Percentiles rank a stretch among this genome's conserved stretches.
These are phyloP conservation scores for Sebastes melanostomus DNA, from an alignment of 2,797 vertebrate species.

Conservation along the genomic window DNA sequence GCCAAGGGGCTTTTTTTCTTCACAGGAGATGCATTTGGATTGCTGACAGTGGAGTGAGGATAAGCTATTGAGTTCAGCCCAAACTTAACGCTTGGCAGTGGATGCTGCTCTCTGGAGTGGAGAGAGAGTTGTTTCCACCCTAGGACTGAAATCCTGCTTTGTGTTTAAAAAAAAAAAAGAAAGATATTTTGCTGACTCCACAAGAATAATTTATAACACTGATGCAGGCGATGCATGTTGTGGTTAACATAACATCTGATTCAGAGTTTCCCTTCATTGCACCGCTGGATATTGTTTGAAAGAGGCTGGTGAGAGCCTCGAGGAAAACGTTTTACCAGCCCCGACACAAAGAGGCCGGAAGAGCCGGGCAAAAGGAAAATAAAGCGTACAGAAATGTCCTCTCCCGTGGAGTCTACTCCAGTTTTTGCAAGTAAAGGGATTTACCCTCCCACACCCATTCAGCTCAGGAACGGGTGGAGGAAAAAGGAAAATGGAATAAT, in stretches of 20 bases:
- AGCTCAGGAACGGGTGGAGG: conserved; percentile 43
- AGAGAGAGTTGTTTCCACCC: conserved; percentile 77
- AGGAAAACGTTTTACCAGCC: conserved; percentile 49
- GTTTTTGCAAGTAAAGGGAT: conserved; percentile 52
- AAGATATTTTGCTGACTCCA: conserved; percentile 86
- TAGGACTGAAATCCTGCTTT: conserved; percentile 71
- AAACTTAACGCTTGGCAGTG: conserved; percentile 69
- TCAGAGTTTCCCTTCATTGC: conserved; percentile 69
- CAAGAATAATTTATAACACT: conserved; percentile 86
- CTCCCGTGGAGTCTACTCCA: conserved; percentile 8
- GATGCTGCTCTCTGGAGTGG: conserved; percentile 75
- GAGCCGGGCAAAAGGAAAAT: conserved; percentile 53
- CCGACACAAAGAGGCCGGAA: conserved; percentile 54
- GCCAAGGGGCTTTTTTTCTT: conserved; percentile 15
- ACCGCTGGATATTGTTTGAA: conserved; percentile 64
- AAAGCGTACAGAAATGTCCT: conserved; percentile 57
- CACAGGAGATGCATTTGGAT: conserved; percentile 55
- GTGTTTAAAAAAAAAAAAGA: conserved; percentile 41
- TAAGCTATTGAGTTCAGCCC: conserved; percentile 70
- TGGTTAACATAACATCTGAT: conserved; percentile 76
- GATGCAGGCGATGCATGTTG: conserved; percentile 76
- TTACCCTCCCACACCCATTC: conserved; percentile 38
- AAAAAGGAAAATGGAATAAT: conserved; percentile 45
- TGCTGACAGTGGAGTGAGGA: conserved; percentile 57
- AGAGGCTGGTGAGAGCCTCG: conserved; percentile 37